phyloP scores from a whole-genome alignment of 2,113 vertebrate species.

The Brachyhypopomus occidentalis region DNA sequence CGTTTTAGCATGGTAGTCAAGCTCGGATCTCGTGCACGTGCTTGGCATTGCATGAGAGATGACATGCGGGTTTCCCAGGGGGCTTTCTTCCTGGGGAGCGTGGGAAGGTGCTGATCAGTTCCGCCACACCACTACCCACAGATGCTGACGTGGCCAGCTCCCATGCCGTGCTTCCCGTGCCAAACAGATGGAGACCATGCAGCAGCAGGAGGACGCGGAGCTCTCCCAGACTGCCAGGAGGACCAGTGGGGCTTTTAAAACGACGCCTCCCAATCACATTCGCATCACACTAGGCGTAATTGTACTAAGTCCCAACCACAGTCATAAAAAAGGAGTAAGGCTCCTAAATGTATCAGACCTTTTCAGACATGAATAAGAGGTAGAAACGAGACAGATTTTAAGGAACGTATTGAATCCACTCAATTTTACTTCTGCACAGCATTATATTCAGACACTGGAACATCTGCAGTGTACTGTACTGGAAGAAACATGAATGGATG shows the following conservation, averaged over 20 bases:
- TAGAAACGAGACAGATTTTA: too few species aligned
- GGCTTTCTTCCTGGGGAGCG: slow-evolving; percentile 34
- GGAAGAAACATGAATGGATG: background rate
- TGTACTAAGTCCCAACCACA: background rate
- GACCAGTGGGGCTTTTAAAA: background rate
- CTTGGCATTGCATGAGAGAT: slow-evolving; percentile 48
- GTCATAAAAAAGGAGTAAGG: background rate
- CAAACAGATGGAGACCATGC: slow-evolving; percentile 52
- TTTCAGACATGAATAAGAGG: background rate
- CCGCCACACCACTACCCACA: slow-evolving; percentile 26
- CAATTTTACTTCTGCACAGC: background rate
- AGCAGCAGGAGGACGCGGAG: slow-evolving; percentile 18
- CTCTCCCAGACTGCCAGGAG: background rate
- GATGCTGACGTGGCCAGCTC: slow-evolving; percentile 20
- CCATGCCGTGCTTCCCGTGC: slow-evolving; percentile 1
- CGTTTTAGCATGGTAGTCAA: background rate
- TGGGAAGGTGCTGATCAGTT: slow-evolving; percentile 51
- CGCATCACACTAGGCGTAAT: slow-evolving; percentile 5
- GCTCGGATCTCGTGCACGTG: background rate
- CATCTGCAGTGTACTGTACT: background rate
- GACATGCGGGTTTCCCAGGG: slow-evolving; percentile 57
- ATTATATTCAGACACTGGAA: background rate
- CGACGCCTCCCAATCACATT: background rate
- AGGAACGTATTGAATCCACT: too few species aligned
- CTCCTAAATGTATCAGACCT: background rate